Evolutionary conservation across 2,888 invertebrate species (phyloP).

Genomic region (Sphecodes monilicornis): DNA sequence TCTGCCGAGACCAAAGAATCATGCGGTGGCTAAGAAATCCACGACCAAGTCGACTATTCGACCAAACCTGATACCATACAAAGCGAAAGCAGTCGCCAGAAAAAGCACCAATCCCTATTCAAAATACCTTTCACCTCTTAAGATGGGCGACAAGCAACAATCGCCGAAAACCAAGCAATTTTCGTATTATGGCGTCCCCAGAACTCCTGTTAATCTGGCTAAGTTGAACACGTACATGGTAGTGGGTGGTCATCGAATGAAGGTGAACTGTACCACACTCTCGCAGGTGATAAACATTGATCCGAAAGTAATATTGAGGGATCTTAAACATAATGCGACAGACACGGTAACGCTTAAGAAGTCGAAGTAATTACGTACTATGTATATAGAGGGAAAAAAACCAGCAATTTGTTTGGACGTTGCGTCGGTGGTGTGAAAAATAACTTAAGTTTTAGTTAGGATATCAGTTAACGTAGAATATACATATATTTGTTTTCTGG

Average conservation of each 20-base stretch:
- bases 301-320: constrained; percentile 83
- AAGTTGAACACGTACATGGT: constrained; percentile 86
- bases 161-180: constrained; percentile 65
- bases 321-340: constrained; percentile 70
- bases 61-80: constrained; percentile 55
- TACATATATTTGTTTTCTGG: constrained; percentile 17
- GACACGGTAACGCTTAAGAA: constrained; percentile 21
- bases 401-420: too few species aligned
- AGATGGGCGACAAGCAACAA: constrained; percentile 43
- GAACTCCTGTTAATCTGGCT: constrained; percentile 81
- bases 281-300: constrained; percentile 86
- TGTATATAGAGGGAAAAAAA: neutral
- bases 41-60: constrained; percentile 79
- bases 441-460: neutral
- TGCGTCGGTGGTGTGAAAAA: neutral
- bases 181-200: constrained; percentile 86
- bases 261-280: constrained; percentile 85
- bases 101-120: constrained; percentile 86
- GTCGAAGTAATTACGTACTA: constrained; percentile 25
- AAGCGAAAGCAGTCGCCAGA: constrained; percentile 79
- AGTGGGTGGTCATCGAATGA: constrained; percentile 85
- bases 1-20: constrained; percentile 11
- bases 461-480: neutral
- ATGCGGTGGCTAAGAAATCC: constrained; percentile 84
- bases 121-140: constrained; percentile 67